Conservation (phyloP, 1,140 invertebrate genomes). For the Zaprionus africanus region DNA sequence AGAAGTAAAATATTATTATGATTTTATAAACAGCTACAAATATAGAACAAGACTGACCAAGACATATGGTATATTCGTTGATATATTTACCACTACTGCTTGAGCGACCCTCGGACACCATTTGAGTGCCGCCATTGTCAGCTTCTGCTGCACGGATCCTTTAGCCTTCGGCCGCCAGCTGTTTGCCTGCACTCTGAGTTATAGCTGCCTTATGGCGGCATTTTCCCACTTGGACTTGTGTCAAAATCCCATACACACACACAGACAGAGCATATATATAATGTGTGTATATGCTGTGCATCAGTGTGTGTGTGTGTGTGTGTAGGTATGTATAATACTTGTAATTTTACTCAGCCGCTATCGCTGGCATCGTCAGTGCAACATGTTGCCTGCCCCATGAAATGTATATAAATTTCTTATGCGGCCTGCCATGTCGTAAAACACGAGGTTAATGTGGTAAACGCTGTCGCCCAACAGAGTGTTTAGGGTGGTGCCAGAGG, state of each 20-base stretch:
- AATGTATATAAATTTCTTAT: constrained; percentile 83
- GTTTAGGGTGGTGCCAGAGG: not conserved
- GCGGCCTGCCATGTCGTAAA: constrained; percentile 78
- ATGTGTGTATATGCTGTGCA: constrained; percentile 11
- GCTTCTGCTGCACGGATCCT: constrained; percentile 39
- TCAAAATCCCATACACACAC: constrained; percentile 49
- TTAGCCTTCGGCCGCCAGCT: constrained; percentile 55
- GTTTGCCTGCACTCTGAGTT: constrained; percentile 79
- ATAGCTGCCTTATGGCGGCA: constrained; percentile 67
- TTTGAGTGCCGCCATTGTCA: constrained; percentile 37
- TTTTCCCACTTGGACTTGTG: constrained; percentile 71
- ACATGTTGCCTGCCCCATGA: constrained; percentile 76
- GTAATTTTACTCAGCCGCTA: constrained; percentile 21
- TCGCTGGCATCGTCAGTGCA: constrained; percentile 65
- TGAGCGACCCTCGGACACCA: constrained; percentile 4
- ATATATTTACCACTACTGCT: not conserved
- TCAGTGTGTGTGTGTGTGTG: constrained; percentile 16
- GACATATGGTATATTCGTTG: too few relatives aligned
- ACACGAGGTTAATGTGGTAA: constrained; percentile 82
- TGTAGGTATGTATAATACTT: constrained; percentile 36
- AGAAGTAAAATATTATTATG: too few relatives aligned
- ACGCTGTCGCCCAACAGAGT: constrained; percentile 41
- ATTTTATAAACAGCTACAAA: too few relatives aligned
- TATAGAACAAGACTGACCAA: too few relatives aligned
- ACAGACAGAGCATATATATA: constrained; percentile 8